Base-by-base conservation (phyloP, 2,113 vertebrate genomes). In the Tylochromis polylepis region DNA sequence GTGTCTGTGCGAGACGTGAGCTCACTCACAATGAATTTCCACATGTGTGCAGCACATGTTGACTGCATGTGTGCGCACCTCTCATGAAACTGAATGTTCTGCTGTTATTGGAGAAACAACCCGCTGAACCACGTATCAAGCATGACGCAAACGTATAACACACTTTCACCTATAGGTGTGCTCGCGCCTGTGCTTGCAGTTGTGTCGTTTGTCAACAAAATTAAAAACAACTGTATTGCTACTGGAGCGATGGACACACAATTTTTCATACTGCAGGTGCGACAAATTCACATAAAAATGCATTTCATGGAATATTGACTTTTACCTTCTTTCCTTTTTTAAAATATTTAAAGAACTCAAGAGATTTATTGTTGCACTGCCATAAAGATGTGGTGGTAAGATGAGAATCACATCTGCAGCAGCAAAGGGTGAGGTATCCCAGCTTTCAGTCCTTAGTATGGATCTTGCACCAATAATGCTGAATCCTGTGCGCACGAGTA, bases 21-120 rank as follows among this genome's bases (percentile, higher is more conserved):
- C 62, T 90, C 86, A 88, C 46, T 79, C 11, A 14, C 75, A 84
- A 53, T 60, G 75, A 84, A 77, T 81, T 85, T 67, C 85, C 87
- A 89, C 70, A 81, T 88, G 88, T 89, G 62, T 49, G 59, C 36
- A 49, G 72, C 83, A 89, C 27, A 43, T 86, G 88, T 81, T 58
- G 56, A 67, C 70, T 15, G 70, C 67, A 82, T 83, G 82, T 88
- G 86, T 88, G 41, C 27, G 46, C 60, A 41, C 6, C 15, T 84
- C 58, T 31, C 10, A 3, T 43, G 41, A 53, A 55, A 72, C 22
- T 24, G n/a, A 87, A 20, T 10, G 55, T 46, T 62, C 46, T 84
- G 51, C 34, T 12, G 82, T 55, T 49, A 87, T 83, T 60, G 34
- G 84, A 86, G 49, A 78, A 88, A 20, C 41, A 10, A 58, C 15